These are phyloP conservation scores for Oppia nitens DNA, from an alignment of 1,140 invertebrate species.

Conservation along the genomic window DNA sequence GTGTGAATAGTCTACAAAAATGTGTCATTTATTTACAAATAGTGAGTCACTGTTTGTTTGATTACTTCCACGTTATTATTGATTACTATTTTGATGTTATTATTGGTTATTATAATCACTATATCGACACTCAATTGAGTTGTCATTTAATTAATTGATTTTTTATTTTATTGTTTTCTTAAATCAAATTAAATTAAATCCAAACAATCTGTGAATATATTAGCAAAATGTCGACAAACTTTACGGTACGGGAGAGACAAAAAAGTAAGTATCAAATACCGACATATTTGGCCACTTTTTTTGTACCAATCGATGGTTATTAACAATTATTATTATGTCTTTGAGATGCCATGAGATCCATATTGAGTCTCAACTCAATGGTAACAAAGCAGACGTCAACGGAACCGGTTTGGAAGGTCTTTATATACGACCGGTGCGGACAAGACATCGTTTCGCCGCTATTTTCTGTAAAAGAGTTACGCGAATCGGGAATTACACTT, in stretches of 20 bases:
- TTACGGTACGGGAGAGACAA: not conserved
- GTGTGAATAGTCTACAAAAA: too few species aligned
- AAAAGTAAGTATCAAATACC: not conserved
- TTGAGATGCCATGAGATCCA: constrained; percentile 14
- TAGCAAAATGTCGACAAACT: not conserved
- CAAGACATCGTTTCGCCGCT: constrained; percentile 97
- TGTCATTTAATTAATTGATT: too few species aligned
- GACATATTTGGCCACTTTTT: not conserved
- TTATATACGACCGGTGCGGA: constrained; percentile 86
- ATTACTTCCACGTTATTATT: too few species aligned
- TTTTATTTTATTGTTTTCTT: too few species aligned
- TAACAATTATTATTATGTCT: not conserved
- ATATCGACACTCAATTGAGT: too few species aligned
- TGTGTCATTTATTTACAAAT: too few species aligned
- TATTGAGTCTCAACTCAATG: constrained; percentile 19
- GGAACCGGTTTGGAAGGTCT: constrained; percentile 34
- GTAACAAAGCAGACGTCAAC: constrained; percentile 2
- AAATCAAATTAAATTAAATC: too few species aligned
- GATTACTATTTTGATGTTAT: too few species aligned
- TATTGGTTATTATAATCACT: too few species aligned
- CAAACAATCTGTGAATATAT: too few species aligned
- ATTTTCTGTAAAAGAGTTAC: constrained; percentile 82
- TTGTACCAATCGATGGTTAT: not conserved
- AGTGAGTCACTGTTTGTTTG: too few species aligned
- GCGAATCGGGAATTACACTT: constrained; percentile 88